Evolutionary conservation across 1,140 invertebrate species (phyloP).

Genomic region (Drosophila athabasca): DNA sequence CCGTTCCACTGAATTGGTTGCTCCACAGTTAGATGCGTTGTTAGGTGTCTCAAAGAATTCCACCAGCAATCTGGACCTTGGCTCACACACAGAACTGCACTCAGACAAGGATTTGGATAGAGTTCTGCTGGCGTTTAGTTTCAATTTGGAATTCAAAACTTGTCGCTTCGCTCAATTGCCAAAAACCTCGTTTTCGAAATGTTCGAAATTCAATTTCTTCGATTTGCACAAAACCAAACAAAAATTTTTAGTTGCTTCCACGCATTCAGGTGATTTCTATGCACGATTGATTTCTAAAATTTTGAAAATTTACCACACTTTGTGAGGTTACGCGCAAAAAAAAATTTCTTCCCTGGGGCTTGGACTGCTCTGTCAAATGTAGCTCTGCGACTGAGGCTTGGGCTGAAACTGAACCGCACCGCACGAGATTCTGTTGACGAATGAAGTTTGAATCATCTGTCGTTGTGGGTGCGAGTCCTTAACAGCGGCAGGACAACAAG

Average conservation of each 20-base stretch:
- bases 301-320: slow-evolving; percentile 20
- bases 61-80: slow-evolving; percentile 19
- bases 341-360: slow-evolving; percentile 27
- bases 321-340: background rate
- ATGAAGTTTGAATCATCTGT: slow-evolving; percentile 46
- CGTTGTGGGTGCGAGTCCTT: slow-evolving; percentile 16
- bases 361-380: background rate
- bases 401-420: slow-evolving; percentile 62
- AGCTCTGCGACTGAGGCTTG: slow-evolving; percentile 22
- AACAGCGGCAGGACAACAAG: slow-evolving; percentile 62
- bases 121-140: slow-evolving; percentile 1
- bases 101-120: background rate
- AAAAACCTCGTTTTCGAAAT: slow-evolving; percentile 23
- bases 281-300: background rate
- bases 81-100: slow-evolving; percentile 31
- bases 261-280: background rate
- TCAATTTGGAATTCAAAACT: slow-evolving; percentile 13
- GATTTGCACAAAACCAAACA: slow-evolving; percentile 39
- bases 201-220: slow-evolving; percentile 12
- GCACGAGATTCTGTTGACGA: slow-evolving; percentile 74
- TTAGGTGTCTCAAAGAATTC: background rate
- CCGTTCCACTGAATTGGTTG: slow-evolving; percentile 26
- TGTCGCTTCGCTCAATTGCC: slow-evolving; percentile 21
- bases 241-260: slow-evolving; percentile 6
- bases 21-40: slow-evolving; percentile 41